A percentile compares a stretch with the other conserved stretches of the same genome.
Conservation (phyloP, 2,113 vertebrate genomes). For the Pipra filicauda region DNA sequence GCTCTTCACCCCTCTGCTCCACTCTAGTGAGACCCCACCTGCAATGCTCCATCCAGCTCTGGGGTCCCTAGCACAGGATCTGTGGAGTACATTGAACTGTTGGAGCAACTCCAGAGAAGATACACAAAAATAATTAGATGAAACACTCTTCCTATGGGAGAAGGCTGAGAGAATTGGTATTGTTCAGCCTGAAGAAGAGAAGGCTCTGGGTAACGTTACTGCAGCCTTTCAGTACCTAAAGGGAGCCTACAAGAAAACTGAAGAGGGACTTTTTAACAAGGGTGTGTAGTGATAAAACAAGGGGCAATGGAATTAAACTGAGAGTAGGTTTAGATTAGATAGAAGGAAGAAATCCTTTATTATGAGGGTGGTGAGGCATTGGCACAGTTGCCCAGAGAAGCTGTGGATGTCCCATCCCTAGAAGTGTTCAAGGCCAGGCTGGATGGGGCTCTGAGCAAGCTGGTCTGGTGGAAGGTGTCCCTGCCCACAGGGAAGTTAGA, state of each 20-base stretch:
- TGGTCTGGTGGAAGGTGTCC: neutral
- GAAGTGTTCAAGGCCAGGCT: neutral
- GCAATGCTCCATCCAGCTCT: neutral
- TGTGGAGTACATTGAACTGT: accelerated
- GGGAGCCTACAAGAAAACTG: neutral
- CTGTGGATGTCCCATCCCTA: neutral
- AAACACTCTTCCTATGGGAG: neutral
- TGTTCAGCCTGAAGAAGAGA: neutral
- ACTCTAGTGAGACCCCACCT: neutral
- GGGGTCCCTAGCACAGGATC: neutral
- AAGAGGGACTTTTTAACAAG: neutral
- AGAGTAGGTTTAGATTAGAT: neutral
- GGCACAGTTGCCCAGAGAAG: neutral
- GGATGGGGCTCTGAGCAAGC: neutral
- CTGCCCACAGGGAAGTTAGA: neutral
- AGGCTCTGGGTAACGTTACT: neutral
- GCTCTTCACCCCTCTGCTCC: neutral
- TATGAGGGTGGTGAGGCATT: neutral
- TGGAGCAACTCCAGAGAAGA: neutral
- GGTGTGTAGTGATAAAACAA: neutral
- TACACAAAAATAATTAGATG: neutral
- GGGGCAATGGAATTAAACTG: neutral
- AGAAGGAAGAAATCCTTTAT: too few relatives aligned
- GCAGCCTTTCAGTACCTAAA: neutral
- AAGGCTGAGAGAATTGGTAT: neutral